Evolutionary conservation across 2,888 invertebrate genomes (phyloP).

Genomic region (Lochmaea crataegi): DNA sequence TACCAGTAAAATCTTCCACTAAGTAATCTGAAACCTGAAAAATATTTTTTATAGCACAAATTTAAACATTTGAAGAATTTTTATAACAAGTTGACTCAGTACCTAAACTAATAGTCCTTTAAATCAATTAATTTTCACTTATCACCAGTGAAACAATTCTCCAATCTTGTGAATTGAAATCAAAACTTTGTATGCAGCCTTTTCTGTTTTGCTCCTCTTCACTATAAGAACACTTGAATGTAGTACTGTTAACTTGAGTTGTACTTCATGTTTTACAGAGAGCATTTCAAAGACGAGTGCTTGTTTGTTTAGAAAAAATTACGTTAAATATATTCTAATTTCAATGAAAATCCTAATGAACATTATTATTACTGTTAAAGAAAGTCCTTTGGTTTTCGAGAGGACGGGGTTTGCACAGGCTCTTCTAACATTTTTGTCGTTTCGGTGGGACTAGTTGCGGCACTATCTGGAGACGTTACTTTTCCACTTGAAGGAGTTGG

Average conservation of each 20-base stretch:
- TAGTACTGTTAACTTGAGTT: conserved; percentile 18
- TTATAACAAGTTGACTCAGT: background rate
- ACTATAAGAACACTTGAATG: conserved; percentile 19
- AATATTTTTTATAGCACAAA: background rate
- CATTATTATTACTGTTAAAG: conserved; percentile 47
- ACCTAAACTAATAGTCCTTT: background rate
- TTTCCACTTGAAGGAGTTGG: conserved; percentile 59
- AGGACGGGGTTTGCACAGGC: conserved; percentile 63
- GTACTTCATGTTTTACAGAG: conserved; percentile 25
- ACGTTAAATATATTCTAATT: conserved; percentile 18
- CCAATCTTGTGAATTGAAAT: conserved; percentile 2
- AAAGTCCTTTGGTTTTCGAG: conserved; percentile 65
- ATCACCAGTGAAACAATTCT: background rate
- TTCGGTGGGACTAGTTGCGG: conserved; percentile 68
- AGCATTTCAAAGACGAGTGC: conserved; percentile 22
- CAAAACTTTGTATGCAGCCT: conserved; percentile 11
- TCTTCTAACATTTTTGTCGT: conserved; percentile 68
- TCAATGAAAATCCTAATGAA: conserved; percentile 28
- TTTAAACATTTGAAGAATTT: background rate
- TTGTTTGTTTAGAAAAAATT: conserved; percentile 18
- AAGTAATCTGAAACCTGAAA: too few species aligned
- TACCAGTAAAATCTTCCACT: too few species aligned
- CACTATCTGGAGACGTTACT: conserved; percentile 62
- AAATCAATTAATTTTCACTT: background rate
- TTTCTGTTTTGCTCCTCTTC: conserved; percentile 4